Evolutionary conservation across 2,797 vertebrate species (phyloP).

Genomic region (Sarcoramphus papa): DNA sequence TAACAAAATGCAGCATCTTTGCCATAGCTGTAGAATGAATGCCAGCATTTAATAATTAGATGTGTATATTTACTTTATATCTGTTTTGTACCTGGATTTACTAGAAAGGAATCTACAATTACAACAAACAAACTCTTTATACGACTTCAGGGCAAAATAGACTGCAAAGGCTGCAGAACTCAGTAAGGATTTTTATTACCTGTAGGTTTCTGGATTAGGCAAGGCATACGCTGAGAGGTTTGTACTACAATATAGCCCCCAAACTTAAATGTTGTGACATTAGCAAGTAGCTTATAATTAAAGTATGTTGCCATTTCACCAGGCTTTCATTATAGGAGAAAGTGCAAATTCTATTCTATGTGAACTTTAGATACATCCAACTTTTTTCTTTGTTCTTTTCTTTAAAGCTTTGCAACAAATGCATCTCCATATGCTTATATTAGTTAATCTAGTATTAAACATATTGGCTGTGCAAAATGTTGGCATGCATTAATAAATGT

Average conservation of each 20-base stretch:
- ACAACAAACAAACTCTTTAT: not conserved
- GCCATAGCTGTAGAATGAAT: not conserved
- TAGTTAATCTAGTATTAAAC: slow-evolving; percentile 85
- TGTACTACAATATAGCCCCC: slow-evolving; percentile 40
- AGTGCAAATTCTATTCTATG: slow-evolving; percentile 78
- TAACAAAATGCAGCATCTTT: not conserved
- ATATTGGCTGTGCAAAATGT: slow-evolving; percentile 83
- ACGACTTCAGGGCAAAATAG: not conserved
- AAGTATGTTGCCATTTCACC: slow-evolving; percentile 77
- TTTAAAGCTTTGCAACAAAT: slow-evolving; percentile 83
- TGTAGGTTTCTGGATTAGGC: slow-evolving; percentile 21
- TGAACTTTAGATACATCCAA: slow-evolving; percentile 80
- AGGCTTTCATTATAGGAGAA: slow-evolving; percentile 80
- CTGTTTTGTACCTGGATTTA: not conserved
- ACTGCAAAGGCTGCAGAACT: not conserved
- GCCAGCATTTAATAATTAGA: not conserved
- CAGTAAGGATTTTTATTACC: not conserved
- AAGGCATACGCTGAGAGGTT: slow-evolving; percentile 15
- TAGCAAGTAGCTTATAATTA: slow-evolving; percentile 78
- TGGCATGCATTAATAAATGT: slow-evolving; percentile 86
- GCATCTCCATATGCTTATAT: slow-evolving; percentile 86
- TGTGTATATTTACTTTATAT: not conserved
- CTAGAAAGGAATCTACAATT: not conserved
- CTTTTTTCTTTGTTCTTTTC: slow-evolving; percentile 84
- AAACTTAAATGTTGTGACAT: slow-evolving; percentile 78